Evolutionary conservation across 2,888 invertebrate genomes (phyloP), one percentile per base, ranked within the genome.

Genomic region (Cataglyphis albicans): DNA sequence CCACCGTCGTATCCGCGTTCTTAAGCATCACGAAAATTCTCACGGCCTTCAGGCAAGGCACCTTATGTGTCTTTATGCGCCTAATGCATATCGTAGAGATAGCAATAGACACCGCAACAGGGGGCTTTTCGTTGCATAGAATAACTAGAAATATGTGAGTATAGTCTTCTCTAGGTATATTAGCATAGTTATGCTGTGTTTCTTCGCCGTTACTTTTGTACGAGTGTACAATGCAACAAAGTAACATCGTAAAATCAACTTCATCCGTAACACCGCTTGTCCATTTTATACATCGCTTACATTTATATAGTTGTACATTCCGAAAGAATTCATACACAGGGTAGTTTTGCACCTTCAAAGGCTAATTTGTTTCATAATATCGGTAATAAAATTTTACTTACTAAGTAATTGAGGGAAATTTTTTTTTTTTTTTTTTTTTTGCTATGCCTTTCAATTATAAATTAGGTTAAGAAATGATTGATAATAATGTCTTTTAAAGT

Each of bases 71-170:
- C 81, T 61, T 61, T 32, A 18, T 18, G 57, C 78, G 21, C 70
- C 32, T n/a, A 59, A 21, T 59, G 72, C 73, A 70, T 73, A 65
- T 81, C 44, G 75, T 63, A 44, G 59, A 84, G 59, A 84, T 70
- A 76, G 81, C 52, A 82, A 82, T 84, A 84, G 82, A 61, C 75
- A 82, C 73, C 84, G 75, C 84, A 75, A 84, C 82, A 55, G 84
- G 68, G 73, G 84, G 70, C 75, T 82, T 84, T 84, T 84, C 75
- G 57, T 76, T 82, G 73, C 81, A 65, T 41, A 63, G 84, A 68
- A 64, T 75, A 74, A 82, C 63, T 82, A 63, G 81, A 72, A 82
- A 81, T 72, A 73, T 76, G 83, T 63, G 15, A 59, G 67, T 38
- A 81, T 59, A 65, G 70, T 72, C 38, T 72, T 38, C 65, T 55